A percentile compares a stretch with the other conserved stretches of the same genome.
Evolutionary conservation across 2,797 vertebrate genomes (phyloP).

Genomic region (Gobio occitaniae): DNA sequence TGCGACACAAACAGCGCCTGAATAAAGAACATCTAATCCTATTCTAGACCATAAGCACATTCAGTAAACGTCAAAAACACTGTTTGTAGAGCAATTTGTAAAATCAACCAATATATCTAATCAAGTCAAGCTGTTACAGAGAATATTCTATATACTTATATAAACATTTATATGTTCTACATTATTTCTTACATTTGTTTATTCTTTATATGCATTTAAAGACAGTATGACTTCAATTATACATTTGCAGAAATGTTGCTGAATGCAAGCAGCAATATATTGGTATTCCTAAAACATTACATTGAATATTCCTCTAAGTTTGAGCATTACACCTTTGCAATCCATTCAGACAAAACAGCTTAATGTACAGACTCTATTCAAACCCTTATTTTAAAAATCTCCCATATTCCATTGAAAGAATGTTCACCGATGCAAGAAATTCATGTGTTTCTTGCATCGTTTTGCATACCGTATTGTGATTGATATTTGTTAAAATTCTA

Average conservation of each 20-base stretch:
- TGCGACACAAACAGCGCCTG: slow-evolving; percentile 38
- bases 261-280: neutral
- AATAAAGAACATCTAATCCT: neutral
- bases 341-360: neutral
- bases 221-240: neutral
- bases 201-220: neutral
- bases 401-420: neutral
- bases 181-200: neutral
- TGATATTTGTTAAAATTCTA: neutral
- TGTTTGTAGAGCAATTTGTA: neutral
- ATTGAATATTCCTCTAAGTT: neutral
- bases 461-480: neutral
- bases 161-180: neutral
- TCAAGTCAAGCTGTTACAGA: neutral
- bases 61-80: neutral
- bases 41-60: neutral
- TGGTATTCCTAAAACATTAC: neutral
- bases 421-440: neutral
- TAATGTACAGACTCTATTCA: neutral
- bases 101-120: neutral
- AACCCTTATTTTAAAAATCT: too few species aligned
- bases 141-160: neutral
- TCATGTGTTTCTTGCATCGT: neutral
- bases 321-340: neutral
- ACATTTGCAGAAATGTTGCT: neutral